phyloP scores from a whole-genome alignment of 2,113 vertebrate species.

The Melanerpes aurifrons region DNA sequence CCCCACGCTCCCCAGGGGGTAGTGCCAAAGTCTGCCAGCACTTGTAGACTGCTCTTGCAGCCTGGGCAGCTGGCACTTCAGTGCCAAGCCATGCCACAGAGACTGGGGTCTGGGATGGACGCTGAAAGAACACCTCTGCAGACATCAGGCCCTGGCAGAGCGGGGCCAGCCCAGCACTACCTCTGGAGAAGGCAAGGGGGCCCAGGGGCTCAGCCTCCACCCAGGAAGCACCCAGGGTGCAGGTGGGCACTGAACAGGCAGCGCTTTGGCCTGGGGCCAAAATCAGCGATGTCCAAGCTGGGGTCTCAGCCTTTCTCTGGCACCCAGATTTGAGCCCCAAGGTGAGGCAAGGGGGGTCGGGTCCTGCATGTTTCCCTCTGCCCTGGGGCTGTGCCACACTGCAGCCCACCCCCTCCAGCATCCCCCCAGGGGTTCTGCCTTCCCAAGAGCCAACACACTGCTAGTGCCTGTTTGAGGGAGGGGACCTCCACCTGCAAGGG shows the following conservation, averaged over 20 bases:
- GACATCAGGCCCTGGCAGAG: neutral
- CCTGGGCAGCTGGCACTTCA: neutral
- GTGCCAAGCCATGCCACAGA: neutral
- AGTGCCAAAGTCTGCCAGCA: neutral
- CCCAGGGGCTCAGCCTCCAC: neutral
- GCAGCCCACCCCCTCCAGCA: neutral
- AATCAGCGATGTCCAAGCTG: neutral
- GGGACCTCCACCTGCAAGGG: neutral
- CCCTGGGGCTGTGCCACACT: fast-evolving
- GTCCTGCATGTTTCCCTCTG: neutral
- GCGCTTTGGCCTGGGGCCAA: neutral
- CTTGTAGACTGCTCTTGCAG: neutral
- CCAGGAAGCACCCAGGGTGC: too few species aligned
- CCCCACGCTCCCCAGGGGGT: too few species aligned
- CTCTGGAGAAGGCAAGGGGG: neutral
- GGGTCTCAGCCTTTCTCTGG: neutral
- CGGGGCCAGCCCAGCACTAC: fast-evolving
- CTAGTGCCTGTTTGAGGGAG: too few species aligned
- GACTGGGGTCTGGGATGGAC: neutral
- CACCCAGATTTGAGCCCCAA: neutral
- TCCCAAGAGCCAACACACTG: neutral
- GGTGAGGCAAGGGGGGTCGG: fast-evolving
- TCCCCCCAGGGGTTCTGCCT: neutral
- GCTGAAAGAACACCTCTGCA: neutral
- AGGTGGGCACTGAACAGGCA: neutral